Base-by-base conservation (phyloP, 2,797 vertebrate species). In the Intellagama lesueurii region DNA sequence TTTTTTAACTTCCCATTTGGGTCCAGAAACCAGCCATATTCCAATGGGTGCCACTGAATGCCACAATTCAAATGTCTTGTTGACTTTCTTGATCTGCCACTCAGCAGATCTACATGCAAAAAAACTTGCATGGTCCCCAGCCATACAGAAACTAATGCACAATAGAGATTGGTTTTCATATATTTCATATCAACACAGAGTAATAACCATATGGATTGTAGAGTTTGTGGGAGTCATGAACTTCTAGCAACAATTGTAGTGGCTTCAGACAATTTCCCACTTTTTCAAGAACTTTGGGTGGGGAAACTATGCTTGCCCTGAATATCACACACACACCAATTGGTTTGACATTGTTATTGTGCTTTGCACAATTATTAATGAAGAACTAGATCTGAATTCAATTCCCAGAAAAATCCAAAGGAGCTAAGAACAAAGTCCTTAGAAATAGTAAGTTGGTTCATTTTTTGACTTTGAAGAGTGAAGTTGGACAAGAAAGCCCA, bases 241-340 rank as follows among this genome's bases (percentile, higher is more conserved):
- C 11, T 44, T 79, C 32, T 28, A 79, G 66, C 47, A 85, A 73
- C 76, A 79, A 85, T 12, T 79, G 49, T 44, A 52, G 19, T 56
- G 22, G 75, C 83, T 80, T 72, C 52, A 47, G 26, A 69, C n/a
- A 69, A 79, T 19, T 75, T 86, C 81, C 40, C 32, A 5, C 24
- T 76, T 86, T 81, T 30, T 77, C 78, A 79, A 73, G 35, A 73
- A 28, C 69, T 79, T 84, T 81, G 68, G 56, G 12, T 89, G 56
- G 70, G n/a, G 68, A 89, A 81, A 24, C 40, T 32, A 28, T 35
- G 40, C 26, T 26, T 81, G 19, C 79, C 19, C n/a, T 75, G 26
- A 26, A 17, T 47, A 1, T 76, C 52, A 88, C 6, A 1, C 66
- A 40, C 70, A 89, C 44, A 47, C n/a, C 60, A 47, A 11, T 68